phyloP scores from a whole-genome alignment of 2,888 invertebrate genomes.

The Frankliniella intonsa region DNA sequence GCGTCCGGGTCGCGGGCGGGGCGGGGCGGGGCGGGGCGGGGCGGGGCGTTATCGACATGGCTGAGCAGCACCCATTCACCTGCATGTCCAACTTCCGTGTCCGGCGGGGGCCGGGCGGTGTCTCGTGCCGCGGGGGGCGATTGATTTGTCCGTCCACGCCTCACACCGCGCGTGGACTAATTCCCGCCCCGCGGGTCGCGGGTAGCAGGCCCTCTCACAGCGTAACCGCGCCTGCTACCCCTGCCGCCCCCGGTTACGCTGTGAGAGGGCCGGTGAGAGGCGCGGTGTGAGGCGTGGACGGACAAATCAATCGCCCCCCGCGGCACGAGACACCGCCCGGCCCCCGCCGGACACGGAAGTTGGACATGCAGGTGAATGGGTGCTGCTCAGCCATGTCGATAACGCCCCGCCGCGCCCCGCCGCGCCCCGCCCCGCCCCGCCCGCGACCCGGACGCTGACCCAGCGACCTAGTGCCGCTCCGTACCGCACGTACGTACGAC shows the following conservation, averaged over 20 bases:
- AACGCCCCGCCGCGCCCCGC: not conserved
- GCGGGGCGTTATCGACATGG: not conserved
- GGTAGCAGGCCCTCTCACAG: not conserved
- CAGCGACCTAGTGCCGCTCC: too few relatives aligned
- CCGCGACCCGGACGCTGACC: not conserved
- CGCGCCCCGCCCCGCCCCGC: not conserved
- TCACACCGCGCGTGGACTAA: not conserved
- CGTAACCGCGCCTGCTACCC: not conserved
- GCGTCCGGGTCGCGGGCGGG: not conserved
- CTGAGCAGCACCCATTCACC: not conserved
- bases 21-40: not conserved
- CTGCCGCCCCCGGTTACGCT: not conserved
- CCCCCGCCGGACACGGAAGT: not conserved
- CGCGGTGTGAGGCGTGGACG: too few relatives aligned
- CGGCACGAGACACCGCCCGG: too few relatives aligned
- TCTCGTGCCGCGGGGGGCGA: too few relatives aligned
- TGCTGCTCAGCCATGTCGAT: not conserved
- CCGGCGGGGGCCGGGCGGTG: not conserved
- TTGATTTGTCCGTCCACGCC: too few relatives aligned
- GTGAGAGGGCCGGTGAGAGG: too few relatives aligned
- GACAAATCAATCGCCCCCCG: too few relatives aligned
- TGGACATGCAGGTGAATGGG: not conserved
- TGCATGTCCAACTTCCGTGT: not conserved
- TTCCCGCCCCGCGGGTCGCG: not conserved
- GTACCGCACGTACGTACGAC: too few relatives aligned